phyloP scores from a whole-genome alignment of 2,113 vertebrate species.

The Todiramphus saurophagus region DNA sequence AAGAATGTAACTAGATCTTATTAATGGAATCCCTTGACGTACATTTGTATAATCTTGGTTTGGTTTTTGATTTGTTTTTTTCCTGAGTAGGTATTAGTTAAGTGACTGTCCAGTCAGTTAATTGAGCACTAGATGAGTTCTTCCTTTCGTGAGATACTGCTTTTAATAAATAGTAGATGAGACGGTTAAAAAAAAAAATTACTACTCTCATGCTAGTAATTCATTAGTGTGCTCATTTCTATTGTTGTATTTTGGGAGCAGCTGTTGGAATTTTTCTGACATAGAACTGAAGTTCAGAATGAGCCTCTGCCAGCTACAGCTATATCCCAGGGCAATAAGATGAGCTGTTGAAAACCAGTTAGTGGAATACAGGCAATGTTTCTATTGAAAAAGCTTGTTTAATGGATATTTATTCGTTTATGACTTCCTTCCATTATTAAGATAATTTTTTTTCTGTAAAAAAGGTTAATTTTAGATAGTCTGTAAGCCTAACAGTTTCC shows the following conservation, averaged over 20 bases:
- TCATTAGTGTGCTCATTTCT: background rate
- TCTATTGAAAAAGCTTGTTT: background rate
- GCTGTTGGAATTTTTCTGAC: background rate
- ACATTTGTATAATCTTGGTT: background rate
- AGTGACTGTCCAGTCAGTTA: background rate
- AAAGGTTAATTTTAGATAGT: background rate
- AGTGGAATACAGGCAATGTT: background rate
- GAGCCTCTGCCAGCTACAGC: background rate
- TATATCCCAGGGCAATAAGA: background rate
- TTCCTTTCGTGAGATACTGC: background rate
- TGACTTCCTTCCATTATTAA: background rate
- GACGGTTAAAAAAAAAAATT: background rate
- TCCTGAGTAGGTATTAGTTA: background rate
- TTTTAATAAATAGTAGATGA: background rate
- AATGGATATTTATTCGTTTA: background rate
- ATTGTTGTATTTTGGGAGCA: background rate
- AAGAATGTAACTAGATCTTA: background rate
- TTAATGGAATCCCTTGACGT: background rate
- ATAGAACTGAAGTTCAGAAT: background rate
- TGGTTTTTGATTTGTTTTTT: rapidly evolving
- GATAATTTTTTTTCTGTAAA: background rate
- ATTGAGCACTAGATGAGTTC: background rate
- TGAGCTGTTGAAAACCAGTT: background rate
- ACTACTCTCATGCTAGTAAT: background rate
- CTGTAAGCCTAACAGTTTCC: background rate